phyloP scores from a whole-genome alignment of 2,797 vertebrate genomes.

The Pangasius macronema region DNA sequence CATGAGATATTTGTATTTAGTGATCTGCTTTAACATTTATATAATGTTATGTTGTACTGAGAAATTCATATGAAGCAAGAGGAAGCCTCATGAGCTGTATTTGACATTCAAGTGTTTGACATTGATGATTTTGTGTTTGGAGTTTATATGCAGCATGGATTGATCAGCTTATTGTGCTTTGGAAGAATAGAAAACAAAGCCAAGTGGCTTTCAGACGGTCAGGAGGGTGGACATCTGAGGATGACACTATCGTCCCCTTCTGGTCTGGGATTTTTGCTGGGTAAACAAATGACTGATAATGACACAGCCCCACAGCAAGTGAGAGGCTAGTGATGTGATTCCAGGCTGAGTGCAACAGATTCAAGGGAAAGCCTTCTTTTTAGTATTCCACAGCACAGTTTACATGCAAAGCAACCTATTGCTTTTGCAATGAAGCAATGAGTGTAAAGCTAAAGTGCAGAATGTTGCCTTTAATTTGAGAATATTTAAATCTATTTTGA shows the following conservation, averaged over 20 bases:
- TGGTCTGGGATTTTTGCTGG: conserved; percentile 33
- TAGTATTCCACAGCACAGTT: not conserved
- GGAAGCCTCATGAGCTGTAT: not conserved
- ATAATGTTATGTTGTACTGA: not conserved
- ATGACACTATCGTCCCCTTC: conserved; percentile 26
- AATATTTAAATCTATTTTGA: not conserved
- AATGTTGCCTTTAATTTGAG: not conserved
- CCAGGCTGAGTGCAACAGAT: not conserved
- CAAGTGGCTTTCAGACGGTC: conserved; percentile 14
- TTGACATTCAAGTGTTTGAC: not conserved
- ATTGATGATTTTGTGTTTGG: not conserved
- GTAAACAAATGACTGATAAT: conserved; percentile 38
- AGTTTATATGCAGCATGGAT: not conserved
- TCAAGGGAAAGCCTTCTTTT: not conserved
- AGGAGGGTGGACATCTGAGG: conserved; percentile 18
- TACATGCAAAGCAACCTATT: not conserved
- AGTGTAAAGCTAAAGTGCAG: too few relatives aligned
- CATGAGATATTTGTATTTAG: not conserved
- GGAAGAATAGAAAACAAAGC: conserved; percentile 1
- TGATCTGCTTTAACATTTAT: not conserved
- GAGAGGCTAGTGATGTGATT: conserved; percentile 1
- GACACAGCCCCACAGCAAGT: conserved; percentile 22
- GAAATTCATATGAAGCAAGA: not conserved
- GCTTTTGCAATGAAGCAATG: too few relatives aligned
- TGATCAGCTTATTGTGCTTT: not conserved